phyloP scores from a whole-genome alignment of 1,140 invertebrate species.

The Cepaea nemoralis region DNA sequence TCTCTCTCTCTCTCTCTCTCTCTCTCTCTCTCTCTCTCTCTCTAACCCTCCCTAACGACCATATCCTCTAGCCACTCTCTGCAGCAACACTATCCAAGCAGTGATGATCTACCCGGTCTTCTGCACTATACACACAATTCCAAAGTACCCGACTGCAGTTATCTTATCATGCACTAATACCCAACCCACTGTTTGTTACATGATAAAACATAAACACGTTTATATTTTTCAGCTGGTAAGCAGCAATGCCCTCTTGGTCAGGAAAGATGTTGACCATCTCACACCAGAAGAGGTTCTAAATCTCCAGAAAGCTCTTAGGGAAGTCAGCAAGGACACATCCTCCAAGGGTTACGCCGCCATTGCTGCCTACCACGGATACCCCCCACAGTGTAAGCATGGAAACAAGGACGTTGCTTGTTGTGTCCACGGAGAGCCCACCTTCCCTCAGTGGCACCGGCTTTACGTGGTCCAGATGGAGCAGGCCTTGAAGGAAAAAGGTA shows the following conservation, averaged over 20 bases:
- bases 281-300: constrained; percentile 36
- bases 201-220: too few species aligned
- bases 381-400: constrained; percentile 40
- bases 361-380: constrained; percentile 49
- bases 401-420: constrained; percentile 44
- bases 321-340: constrained; percentile 6
- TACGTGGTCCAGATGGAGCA: constrained; percentile 50
- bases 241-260: background rate
- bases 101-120: too few species aligned
- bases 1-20: too few species aligned
- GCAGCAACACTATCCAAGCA: too few species aligned
- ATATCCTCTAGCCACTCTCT: too few species aligned
- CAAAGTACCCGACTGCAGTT: too few species aligned
- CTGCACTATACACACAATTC: too few species aligned
- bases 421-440: constrained; percentile 48
- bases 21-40: too few species aligned
- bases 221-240: background rate
- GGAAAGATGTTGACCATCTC: constrained; percentile 42
- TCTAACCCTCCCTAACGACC: too few species aligned
- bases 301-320: constrained; percentile 31
- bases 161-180: too few species aligned
- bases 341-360: constrained; percentile 32
- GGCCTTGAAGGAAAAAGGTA: constrained; percentile 35
- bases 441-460: constrained; percentile 51
- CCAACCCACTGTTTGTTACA: too few species aligned